Conservation (phyloP, 2,113 vertebrate species). For the Meleagris gallopavo region DNA sequence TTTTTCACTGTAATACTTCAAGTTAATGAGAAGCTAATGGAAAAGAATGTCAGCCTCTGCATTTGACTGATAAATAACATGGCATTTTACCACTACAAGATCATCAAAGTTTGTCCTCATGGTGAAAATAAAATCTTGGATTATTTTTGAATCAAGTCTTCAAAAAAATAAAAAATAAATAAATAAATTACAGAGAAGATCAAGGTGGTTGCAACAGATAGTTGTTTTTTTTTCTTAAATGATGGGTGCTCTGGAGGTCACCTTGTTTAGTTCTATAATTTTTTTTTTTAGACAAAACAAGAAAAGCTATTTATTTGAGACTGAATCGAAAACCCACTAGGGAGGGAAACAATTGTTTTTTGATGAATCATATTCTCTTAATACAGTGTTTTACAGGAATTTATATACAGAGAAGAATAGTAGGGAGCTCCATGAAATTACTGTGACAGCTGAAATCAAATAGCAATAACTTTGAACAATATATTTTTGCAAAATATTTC, state of each 20-base stretch:
- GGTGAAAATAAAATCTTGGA: background rate
- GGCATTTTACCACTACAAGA: background rate
- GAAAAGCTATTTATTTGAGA: background rate
- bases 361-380: background rate
- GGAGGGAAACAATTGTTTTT: background rate
- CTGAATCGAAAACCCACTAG: background rate
- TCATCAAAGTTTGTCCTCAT: background rate
- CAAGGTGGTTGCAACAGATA: background rate
- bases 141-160: background rate
- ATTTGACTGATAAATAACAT: slow-evolving; percentile 24
- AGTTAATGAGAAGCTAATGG: slow-evolving; percentile 20
- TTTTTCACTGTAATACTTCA: slow-evolving; percentile 7
- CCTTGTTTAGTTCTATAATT: background rate
- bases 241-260: background rate
- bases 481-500: background rate
- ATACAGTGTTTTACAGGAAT: slow-evolving; percentile 26
- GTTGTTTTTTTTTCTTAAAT: background rate
- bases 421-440: slow-evolving; percentile 48
- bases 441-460: slow-evolving; percentile 55
- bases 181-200: background rate
- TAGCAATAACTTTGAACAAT: background rate
- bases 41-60: background rate
- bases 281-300: background rate
- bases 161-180: background rate
- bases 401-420: slow-evolving; percentile 19